Conservation (phyloP, 2,113 vertebrate species). For the Trichomycterus rosablanca region DNA sequence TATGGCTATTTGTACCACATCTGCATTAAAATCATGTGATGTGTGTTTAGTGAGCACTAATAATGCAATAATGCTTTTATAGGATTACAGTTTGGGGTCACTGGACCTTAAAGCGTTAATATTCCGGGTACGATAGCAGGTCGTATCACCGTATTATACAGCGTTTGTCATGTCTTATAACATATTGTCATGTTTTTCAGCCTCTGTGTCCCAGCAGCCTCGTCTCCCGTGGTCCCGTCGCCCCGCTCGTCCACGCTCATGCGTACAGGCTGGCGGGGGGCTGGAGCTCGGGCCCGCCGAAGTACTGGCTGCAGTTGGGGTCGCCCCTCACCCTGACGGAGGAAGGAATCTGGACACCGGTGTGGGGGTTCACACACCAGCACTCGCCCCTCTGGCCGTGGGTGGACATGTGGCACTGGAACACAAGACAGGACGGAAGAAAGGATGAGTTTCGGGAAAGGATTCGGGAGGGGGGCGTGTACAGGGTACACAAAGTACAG, state of each 20-base stretch:
- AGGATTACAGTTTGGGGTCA: too few relatives aligned
- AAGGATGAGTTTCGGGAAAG: too few relatives aligned
- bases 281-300: conserved; percentile 69
- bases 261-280: conserved; percentile 56
- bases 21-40: too few relatives aligned
- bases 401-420: conserved; percentile 94
- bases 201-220: conserved; percentile 38
- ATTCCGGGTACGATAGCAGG: too few relatives aligned
- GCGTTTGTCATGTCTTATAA: too few relatives aligned
- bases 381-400: conserved; percentile 93
- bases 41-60: too few relatives aligned
- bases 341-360: conserved; percentile 77
- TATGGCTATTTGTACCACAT: too few relatives aligned
- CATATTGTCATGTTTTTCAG: too few relatives aligned
- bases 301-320: conserved; percentile 87
- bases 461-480: too few relatives aligned
- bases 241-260: conserved; percentile 30
- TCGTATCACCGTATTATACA: too few relatives aligned
- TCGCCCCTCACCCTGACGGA: conserved; percentile 85
- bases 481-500: conserved; percentile 56
- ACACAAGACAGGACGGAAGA: conserved; percentile 47
- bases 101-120: too few relatives aligned
- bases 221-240: conserved; percentile 29
- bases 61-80: too few relatives aligned
- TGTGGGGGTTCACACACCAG: conserved; percentile 92